Conservation (phyloP, 2,888 invertebrate genomes). For the Nomada lathburiana region DNA sequence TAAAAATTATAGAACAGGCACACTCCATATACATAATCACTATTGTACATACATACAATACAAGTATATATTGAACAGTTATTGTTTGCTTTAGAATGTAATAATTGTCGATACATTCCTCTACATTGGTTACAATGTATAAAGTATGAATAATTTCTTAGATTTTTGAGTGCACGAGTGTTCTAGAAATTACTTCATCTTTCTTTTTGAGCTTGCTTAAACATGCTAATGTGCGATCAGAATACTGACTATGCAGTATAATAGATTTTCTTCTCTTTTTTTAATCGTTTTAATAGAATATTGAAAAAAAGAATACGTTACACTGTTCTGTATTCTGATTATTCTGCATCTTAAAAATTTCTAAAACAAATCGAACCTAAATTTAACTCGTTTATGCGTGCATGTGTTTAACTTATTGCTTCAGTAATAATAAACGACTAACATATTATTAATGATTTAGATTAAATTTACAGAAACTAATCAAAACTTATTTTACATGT, state of each 20-base stretch:
- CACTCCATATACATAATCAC: conserved; percentile 65
- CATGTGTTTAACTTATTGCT: conserved; percentile 63
- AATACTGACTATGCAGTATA: conserved; percentile 4
- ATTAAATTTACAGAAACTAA: conserved; percentile 63
- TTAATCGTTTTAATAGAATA: conserved; percentile 7
- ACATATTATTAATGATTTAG: conserved; percentile 44
- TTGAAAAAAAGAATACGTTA: conserved; percentile 9
- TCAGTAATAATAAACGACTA: conserved; percentile 39
- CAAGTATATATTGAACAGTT: conserved; percentile 52
- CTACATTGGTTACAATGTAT: conserved; percentile 36
- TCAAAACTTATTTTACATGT: conserved; percentile 67
- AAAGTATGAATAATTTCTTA: conserved; percentile 41
- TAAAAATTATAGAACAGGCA: conserved; percentile 45
- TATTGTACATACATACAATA: conserved; percentile 63
- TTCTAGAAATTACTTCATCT: conserved; percentile 35
- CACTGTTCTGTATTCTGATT: conserved; percentile 28
- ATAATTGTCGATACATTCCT: conserved; percentile 67
- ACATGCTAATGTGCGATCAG: conserved; percentile 35
- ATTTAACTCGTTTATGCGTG: conserved; percentile 18
- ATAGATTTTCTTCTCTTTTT: conserved; percentile 19
- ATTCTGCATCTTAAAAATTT: conserved; percentile 32
- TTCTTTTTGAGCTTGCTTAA: not conserved
- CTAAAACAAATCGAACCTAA: conserved; percentile 42
- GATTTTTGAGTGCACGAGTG: conserved; percentile 35
- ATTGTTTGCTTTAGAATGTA: conserved; percentile 59